Base-by-base conservation (phyloP, 2,888 invertebrate genomes). In the Chymomyza caudatula region DNA sequence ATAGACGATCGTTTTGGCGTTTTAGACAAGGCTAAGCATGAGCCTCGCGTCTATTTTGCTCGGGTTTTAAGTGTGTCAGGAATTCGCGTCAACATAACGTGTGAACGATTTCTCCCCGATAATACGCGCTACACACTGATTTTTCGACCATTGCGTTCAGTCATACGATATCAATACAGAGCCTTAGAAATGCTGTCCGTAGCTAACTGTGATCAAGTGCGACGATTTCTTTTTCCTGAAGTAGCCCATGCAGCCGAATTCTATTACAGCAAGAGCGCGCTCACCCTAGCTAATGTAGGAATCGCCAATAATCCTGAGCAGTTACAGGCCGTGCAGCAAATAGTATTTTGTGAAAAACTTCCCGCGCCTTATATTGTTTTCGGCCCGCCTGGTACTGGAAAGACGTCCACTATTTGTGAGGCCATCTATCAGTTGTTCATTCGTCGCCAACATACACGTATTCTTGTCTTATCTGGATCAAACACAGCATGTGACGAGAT, bases 361-460 rank as follows among this genome's bases (percentile, higher is more conserved):
- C 92, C 92, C 3, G 92, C 92, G 1, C 97, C 97, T 0, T 97
- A 96, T 84, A 93, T 97, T 23, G 92, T 97, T 55, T 97, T 95
- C 90, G 97, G 97, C 13, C 97, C 97, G 43, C 97, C 97, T 55
- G 97, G 96, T 68, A 94, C 94, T 13, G 94, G 94, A n/a, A 94
- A 94, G 89, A 95, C 95, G 0, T 92, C 94, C 11, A 94, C 94
- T 1, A 85, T 95, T 23, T 93, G 95, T 6, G 95, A 95, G 89
- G 90, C 94, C 20, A 92, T 95, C 60, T 89, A 93, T 69, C 95
- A 95, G 89, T 91, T 94, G 78, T 77, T 85, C 60, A 73, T 84
- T 78, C 72, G 53, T 2, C 82, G 89, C 23, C 89, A 91, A 1
- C 77, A 87, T 6, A 89, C 89, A 61, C 90, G 88, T 64, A 92